Conservation (phyloP, 2,797 vertebrate genomes). For the Acanthurus leucopareius region DNA sequence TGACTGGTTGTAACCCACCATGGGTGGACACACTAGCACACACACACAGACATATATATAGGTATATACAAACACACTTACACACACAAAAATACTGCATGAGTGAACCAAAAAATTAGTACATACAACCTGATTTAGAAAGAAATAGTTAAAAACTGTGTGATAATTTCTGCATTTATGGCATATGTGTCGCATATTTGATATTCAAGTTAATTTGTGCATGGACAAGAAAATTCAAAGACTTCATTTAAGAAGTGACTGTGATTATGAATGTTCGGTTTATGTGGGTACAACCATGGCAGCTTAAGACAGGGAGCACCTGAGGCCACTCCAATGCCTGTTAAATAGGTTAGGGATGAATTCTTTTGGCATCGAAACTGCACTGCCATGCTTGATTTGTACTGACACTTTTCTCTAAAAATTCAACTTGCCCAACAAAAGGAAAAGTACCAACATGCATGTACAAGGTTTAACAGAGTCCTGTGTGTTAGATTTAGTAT, state of each 20-base stretch:
- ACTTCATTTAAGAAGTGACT: background rate
- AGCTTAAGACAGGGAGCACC: background rate
- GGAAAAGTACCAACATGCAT: background rate
- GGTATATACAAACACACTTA: slow-evolving; percentile 10
- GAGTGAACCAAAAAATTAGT: background rate
- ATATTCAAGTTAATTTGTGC: background rate
- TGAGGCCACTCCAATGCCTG: background rate
- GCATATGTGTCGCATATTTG: background rate
- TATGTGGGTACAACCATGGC: background rate
- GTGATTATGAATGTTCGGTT: background rate
- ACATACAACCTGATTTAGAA: background rate
- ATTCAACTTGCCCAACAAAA: slow-evolving; percentile 19
- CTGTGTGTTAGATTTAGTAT: background rate
- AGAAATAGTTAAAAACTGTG: background rate
- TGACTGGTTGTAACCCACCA: slow-evolving; percentile 87
- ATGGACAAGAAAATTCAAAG: background rate
- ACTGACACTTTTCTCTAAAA: slow-evolving; percentile 28
- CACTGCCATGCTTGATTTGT: slow-evolving; percentile 22
- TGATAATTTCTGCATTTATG: background rate
- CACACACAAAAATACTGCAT: slow-evolving; percentile 2
- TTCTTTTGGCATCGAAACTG: slow-evolving; percentile 27
- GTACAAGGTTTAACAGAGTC: background rate
- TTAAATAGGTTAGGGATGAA: background rate
- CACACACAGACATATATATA: slow-evolving; percentile 8
- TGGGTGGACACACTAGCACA: slow-evolving; percentile 68